A percentile compares a stretch with the other conserved stretches of the same genome.
phyloP scores from a whole-genome alignment of 2,113 vertebrate genomes.

The Trochalopteron elliotii region DNA sequence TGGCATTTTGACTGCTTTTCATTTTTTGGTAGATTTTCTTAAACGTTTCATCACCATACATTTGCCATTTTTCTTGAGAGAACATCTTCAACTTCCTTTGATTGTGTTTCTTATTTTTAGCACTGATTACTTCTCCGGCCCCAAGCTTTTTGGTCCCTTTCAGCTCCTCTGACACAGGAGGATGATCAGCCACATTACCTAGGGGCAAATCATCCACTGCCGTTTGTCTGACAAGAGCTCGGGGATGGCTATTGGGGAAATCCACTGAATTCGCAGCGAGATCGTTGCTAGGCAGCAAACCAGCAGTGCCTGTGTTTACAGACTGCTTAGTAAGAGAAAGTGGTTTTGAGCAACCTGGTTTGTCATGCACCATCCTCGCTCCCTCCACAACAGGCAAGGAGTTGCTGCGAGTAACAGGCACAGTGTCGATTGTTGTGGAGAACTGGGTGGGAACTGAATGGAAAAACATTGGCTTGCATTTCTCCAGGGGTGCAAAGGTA shows the following conservation, averaged over 20 bases:
- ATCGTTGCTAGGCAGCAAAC: slow-evolving; percentile 63
- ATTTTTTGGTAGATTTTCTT: slow-evolving; percentile 86
- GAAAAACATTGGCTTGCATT: slow-evolving; percentile 74
- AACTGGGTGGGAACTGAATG: slow-evolving; percentile 87
- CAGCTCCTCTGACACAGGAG: slow-evolving; percentile 59
- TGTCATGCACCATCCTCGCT: slow-evolving; percentile 62
- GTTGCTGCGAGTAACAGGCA: slow-evolving; percentile 87
- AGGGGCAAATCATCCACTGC: slow-evolving; percentile 86
- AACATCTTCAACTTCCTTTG: slow-evolving; percentile 86
- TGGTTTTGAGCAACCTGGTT: background rate
- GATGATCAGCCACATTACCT: slow-evolving; percentile 52
- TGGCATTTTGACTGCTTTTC: slow-evolving; percentile 65
- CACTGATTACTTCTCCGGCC: slow-evolving; percentile 46
- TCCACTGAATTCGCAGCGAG: slow-evolving; percentile 67
- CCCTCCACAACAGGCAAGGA: slow-evolving; percentile 85
- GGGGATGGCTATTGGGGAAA: slow-evolving; percentile 79
- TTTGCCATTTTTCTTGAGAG: slow-evolving; percentile 94
- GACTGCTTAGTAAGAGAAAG: slow-evolving; percentile 18
- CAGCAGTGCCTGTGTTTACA: slow-evolving; percentile 34
- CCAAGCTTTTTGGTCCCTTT: slow-evolving; percentile 45
- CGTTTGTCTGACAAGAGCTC: slow-evolving; percentile 88
- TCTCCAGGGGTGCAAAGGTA: slow-evolving; percentile 64
- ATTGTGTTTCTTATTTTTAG: slow-evolving; percentile 73
- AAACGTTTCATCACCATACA: slow-evolving; percentile 91
- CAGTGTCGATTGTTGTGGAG: slow-evolving; percentile 76